phyloP scores from a whole-genome alignment of 2,888 invertebrate genomes.

The Sinohyriopsis cumingii region DNA sequence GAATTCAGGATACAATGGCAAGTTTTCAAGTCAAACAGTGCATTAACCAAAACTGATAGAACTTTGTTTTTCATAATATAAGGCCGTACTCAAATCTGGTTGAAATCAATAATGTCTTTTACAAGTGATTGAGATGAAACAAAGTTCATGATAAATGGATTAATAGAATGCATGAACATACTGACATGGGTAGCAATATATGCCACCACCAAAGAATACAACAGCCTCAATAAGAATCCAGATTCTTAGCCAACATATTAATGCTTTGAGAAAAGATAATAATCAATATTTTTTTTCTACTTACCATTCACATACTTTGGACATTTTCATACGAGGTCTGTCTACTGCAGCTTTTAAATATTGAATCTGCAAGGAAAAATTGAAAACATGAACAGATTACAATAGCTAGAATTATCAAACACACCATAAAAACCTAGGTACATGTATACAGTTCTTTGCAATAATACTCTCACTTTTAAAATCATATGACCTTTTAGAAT shows the following conservation, averaged over 20 bases:
- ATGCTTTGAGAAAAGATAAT: not conserved
- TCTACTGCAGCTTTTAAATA: slow-evolving; percentile 84
- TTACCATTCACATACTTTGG: slow-evolving; percentile 79
- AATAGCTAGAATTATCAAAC: not conserved
- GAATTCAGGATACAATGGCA: no score
- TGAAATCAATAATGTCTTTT: no score
- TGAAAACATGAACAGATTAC: not conserved
- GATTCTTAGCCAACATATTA: not conserved
- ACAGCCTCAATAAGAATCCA: not conserved
- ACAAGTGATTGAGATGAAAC: no score
- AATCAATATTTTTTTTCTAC: slow-evolving; percentile 2
- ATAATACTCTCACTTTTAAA: no score
- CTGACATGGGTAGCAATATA: no score
- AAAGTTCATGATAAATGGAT: no score
- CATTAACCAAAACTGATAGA: no score
- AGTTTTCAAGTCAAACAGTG: no score
- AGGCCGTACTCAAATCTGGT: no score
- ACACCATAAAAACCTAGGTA: not conserved
- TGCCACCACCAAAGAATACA: not conserved
- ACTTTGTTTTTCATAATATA: no score
- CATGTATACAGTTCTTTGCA: not conserved
- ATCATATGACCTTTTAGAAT: no score
- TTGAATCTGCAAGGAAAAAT: slow-evolving; percentile 66
- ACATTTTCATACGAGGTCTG: slow-evolving; percentile 93
- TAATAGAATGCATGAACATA: no score